Conservation (phyloP, 2,797 vertebrate genomes). For the Podargus strigoides region DNA sequence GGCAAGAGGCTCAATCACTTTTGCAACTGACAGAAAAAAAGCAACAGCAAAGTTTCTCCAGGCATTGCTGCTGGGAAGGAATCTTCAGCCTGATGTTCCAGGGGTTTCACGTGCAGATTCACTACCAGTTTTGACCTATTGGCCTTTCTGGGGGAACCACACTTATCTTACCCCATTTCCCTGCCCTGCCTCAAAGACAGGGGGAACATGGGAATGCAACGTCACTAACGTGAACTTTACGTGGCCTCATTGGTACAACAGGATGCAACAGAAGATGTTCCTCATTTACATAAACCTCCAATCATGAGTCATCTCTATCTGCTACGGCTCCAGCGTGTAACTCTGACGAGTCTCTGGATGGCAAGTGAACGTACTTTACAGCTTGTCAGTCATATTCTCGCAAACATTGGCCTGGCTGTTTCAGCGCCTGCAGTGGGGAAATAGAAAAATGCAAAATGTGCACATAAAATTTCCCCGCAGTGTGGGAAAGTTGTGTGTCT, state of each 20-base stretch:
- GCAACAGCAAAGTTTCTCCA: background rate
- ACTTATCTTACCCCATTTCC: background rate
- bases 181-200: background rate
- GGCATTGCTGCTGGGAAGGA: background rate
- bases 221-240: background rate
- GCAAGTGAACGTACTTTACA: background rate
- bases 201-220: background rate
- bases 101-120: background rate
- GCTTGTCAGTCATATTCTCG: background rate
- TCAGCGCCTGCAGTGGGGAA: background rate
- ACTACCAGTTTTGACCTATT: background rate
- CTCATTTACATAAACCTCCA: constrained; percentile 25
- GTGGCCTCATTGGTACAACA: background rate
- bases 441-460: background rate
- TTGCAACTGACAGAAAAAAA: background rate
- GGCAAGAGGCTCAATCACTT: background rate
- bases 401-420: background rate
- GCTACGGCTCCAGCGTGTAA: background rate
- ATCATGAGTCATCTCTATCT: constrained; percentile 19
- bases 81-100: background rate
- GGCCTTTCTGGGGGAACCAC: background rate
- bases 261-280: constrained; percentile 7
- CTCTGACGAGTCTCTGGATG: background rate
- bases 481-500: background rate
- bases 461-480: constrained; percentile 8